These are phyloP conservation scores for Diplolepis rosae DNA, from an alignment of 2,888 invertebrate species.

Conservation along the genomic window DNA sequence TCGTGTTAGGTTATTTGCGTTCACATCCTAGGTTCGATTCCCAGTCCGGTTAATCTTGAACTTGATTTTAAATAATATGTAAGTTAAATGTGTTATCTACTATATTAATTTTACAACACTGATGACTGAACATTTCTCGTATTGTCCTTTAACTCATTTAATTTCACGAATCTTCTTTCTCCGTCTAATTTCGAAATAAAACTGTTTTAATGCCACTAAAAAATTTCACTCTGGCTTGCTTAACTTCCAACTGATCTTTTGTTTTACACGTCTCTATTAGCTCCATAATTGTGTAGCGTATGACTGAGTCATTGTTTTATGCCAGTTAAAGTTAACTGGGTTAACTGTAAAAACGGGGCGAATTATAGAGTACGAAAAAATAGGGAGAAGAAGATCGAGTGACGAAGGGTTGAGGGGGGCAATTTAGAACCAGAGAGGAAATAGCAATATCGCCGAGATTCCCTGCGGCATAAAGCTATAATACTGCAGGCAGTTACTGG, in stretches of 20 bases:
- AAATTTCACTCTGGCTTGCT: neutral
- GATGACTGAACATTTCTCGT: too few species aligned
- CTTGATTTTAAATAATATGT: too few species aligned
- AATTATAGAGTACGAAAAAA: neutral
- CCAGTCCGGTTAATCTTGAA: too few species aligned
- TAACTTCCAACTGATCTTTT: neutral
- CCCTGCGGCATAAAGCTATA: neutral
- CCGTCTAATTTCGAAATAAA: neutral
- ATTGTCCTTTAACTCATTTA: too few species aligned
- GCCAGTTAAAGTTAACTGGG: neutral
- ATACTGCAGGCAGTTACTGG: slow-evolving; percentile 1
- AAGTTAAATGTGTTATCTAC: too few species aligned
- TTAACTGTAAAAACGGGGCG: slow-evolving; percentile 2
- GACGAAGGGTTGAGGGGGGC: neutral
- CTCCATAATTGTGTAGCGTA: neutral
- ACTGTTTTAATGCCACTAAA: neutral
- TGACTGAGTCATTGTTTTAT: slow-evolving; percentile 23
- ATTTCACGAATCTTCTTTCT: too few species aligned
- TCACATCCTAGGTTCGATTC: too few species aligned
- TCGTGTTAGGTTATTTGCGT: too few species aligned
- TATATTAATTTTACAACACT: too few species aligned
- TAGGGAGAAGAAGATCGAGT: neutral
- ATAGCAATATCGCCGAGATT: slow-evolving; percentile 19
- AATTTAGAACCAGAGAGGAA: neutral
- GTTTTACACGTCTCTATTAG: neutral